Percentiles rank a stretch among this genome's conserved stretches.
These are phyloP conservation scores for Apamea epomidion DNA, from an alignment of 2,888 invertebrate genomes.

Conservation along the genomic window DNA sequence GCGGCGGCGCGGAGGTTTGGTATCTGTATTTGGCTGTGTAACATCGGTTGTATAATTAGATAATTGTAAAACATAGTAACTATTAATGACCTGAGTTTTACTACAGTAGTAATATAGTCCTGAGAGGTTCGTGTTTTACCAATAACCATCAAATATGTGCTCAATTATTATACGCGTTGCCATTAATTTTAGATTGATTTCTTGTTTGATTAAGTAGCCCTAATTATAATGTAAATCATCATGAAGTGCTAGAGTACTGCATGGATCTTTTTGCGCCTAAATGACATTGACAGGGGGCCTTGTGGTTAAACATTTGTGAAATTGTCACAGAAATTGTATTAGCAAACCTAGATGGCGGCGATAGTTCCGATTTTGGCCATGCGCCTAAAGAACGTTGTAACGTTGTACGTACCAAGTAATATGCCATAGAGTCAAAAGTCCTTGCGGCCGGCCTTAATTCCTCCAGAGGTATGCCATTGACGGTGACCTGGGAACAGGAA, in stretches of 20 bases:
- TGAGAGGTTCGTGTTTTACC: no score
- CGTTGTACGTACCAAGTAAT: constrained; percentile 69
- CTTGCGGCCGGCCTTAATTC: constrained; percentile 42
- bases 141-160: background rate
- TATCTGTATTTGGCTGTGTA: no score
- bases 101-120: no score
- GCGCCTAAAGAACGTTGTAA: background rate
- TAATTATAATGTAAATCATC: background rate
- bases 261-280: background rate
- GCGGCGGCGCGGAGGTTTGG: no score
- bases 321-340: background rate
- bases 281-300: no score
- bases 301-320: background rate
- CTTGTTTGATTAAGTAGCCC: background rate
- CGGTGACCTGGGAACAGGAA: constrained; percentile 67
- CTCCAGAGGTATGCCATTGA: constrained; percentile 75
- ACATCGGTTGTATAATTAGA: no score
- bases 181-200: background rate
- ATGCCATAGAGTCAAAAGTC: constrained; percentile 63
- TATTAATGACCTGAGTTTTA: no score
- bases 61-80: no score
- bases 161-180: background rate
- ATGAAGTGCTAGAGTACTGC: no score
- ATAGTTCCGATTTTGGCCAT: background rate
- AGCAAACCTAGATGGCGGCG: background rate